These are phyloP conservation scores for Camponotus pennsylvanicus DNA, from an alignment of 1,140 invertebrate genomes.

Conservation along the genomic window DNA sequence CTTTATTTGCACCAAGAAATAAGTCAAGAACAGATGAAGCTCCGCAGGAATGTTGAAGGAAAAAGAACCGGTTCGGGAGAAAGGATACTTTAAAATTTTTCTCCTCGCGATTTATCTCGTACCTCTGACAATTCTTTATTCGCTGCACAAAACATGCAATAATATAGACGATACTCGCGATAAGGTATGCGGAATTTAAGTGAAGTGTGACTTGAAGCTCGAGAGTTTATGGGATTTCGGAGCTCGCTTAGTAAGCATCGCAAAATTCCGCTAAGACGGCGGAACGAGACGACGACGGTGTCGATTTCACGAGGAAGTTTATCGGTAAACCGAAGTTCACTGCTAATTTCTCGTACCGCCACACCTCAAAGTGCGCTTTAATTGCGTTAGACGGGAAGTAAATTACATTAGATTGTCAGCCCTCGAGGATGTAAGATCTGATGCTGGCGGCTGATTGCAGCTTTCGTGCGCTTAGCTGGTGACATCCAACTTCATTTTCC, in stretches of 20 bases:
- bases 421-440: conserved; percentile 68
- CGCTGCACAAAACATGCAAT: background rate
- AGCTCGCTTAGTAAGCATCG: conserved; percentile 16
- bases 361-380: conserved; percentile 76
- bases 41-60: background rate
- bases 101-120: background rate
- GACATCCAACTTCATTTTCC: conserved; percentile 62
- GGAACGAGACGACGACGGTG: conserved; percentile 56
- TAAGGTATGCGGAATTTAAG: no score
- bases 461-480: conserved; percentile 48
- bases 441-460: conserved; percentile 56
- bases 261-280: conserved; percentile 68
- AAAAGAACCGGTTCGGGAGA: background rate
- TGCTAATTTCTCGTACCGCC: conserved; percentile 75
- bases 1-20: background rate
- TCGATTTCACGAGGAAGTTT: conserved; percentile 72
- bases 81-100: background rate
- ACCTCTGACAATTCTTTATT: background rate
- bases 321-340: conserved; percentile 73
- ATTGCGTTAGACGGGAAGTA: conserved; percentile 76
- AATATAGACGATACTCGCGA: background rate
- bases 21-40: background rate
- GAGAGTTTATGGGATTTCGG: conserved; percentile 18
- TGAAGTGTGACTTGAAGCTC: conserved; percentile 10
- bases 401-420: conserved; percentile 76